Conservation (phyloP, 2,797 vertebrate species). For the Molossus alvarezi region DNA sequence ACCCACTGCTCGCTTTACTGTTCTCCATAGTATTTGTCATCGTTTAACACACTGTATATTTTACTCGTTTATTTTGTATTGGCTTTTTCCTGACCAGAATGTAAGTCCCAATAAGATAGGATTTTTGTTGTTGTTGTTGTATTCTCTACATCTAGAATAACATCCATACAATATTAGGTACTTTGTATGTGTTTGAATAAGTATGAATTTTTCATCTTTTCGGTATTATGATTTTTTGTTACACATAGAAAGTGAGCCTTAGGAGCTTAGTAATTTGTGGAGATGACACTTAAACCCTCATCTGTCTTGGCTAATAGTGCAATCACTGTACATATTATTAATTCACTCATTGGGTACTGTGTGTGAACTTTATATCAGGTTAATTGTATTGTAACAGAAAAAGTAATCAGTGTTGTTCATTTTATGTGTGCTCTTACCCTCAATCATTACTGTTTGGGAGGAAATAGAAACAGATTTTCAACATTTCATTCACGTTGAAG, state of each 20-base stretch:
- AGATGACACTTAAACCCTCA: neutral
- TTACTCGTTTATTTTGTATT: slow-evolving; percentile 25
- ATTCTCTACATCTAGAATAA: neutral
- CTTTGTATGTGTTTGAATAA: slow-evolving; percentile 23
- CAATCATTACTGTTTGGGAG: neutral
- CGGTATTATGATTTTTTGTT: neutral
- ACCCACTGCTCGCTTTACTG: neutral
- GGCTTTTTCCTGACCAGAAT: neutral
- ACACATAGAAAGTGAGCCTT: neutral
- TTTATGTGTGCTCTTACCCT: neutral
- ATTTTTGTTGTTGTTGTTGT: slow-evolving; percentile 7
- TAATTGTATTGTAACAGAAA: neutral
- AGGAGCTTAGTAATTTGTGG: slow-evolving; percentile 14
- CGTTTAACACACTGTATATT: neutral
- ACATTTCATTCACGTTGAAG: neutral
- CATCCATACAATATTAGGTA: neutral
- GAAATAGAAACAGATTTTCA: slow-evolving; percentile 56
- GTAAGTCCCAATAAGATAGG: neutral
- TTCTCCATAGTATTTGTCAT: neutral
- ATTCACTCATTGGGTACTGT: neutral
- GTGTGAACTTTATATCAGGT: neutral
- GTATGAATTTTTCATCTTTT: slow-evolving; percentile 27
- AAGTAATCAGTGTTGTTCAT: neutral
- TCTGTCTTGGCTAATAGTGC: neutral
- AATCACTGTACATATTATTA: neutral